phyloP scores from a whole-genome alignment of 2,113 vertebrate species.

The Condylura cristata region DNA sequence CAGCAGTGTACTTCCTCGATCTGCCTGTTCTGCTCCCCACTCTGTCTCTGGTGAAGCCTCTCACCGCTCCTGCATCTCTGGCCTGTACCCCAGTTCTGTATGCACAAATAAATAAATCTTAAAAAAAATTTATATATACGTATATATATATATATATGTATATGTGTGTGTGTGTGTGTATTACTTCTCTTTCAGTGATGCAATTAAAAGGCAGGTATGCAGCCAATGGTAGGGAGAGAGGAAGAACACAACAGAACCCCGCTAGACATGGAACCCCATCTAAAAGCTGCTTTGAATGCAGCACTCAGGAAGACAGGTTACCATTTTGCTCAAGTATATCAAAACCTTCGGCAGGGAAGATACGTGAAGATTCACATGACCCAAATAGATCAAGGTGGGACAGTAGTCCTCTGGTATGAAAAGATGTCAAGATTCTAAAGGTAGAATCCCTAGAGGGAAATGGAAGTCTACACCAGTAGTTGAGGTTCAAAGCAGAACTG shows the following conservation, averaged over 20 bases:
- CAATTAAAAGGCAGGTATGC: neutral
- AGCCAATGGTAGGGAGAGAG: neutral
- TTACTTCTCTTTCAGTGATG: neutral
- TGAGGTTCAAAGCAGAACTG: neutral
- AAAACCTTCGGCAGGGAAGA: neutral
- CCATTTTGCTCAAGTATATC: neutral
- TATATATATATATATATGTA: too few species aligned
- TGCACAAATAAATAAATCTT: too few species aligned
- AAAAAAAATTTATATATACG: too few species aligned
- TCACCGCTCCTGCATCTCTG: too few species aligned
- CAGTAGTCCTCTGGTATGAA: neutral
- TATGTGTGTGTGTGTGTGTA: too few species aligned
- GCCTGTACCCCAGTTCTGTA: too few species aligned
- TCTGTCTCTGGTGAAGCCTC: too few species aligned
- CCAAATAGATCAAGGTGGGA: neutral
- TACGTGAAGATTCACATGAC: neutral
- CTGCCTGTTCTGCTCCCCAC: too few species aligned
- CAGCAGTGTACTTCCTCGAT: too few species aligned
- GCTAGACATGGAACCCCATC: neutral
- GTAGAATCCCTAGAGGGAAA: neutral
- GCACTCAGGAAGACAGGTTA: neutral
- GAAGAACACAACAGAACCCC: neutral
- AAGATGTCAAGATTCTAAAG: neutral
- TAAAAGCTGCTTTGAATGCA: neutral
- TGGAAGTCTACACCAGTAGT: neutral